Evolutionary conservation across 1,140 invertebrate species (phyloP), one percentile per base, ranked within the genome.

Genomic region (Neotoxoptera formosana): DNA sequence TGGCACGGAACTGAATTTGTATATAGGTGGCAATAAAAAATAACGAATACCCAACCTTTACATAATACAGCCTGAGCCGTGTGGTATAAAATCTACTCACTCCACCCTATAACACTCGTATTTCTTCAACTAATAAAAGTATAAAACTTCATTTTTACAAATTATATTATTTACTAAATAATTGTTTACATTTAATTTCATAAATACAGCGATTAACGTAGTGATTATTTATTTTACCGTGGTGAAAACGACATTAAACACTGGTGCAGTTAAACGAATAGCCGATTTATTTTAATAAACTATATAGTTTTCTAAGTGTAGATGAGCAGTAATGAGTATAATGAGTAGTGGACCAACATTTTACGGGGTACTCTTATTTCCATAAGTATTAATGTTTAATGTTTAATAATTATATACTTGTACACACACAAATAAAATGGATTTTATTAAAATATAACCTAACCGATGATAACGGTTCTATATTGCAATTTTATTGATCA

Each of bases 361-460:
- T 60, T 14, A 3, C 25, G 30, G 48, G 17, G 3, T 51, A 51
- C 17, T 17, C 99, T 41, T 41, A 41, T 41, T 41, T 41, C n/a
- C n/a, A n/a, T 41, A 41, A 41, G 41, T 11, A 48, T 11, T 48
- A 14, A 14, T 14, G 9, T 14, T 11, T 14, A 17, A 48, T 14
- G 47, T 48, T 48, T 14, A 14, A 48, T 48, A 48, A 48, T 48
- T 48, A 48, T 14, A 9, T 14, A 14, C 11, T 0, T 48, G 14
- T 48, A 48, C 47, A 14, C 14, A 1, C 47, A 48, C 47, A 48
- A 48, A 48, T 48, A 48, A 48, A 48, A 48, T 14, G 1, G 11
- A 48, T 48, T 48, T 48, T 48, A 48, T 48, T 48, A 48, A 48
- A 48, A 48, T 14, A 48, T n/a, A n/a, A n/a, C n/a, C n/a, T n/a